Conservation (phyloP, 1,140 invertebrate genomes). For the Oscheius sp. region DNA sequence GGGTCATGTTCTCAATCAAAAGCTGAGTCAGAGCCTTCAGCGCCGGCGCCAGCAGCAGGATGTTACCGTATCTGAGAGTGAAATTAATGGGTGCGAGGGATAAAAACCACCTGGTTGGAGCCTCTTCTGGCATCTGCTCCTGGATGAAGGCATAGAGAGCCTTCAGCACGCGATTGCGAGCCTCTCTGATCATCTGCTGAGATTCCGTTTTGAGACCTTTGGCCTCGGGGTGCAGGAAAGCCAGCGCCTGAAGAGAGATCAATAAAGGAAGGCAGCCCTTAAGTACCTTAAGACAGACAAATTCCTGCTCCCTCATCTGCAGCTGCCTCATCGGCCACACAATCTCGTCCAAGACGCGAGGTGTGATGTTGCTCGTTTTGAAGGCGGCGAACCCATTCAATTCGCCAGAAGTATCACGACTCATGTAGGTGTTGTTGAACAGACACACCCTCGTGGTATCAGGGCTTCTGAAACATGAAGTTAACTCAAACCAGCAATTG, state of each 20-base stretch:
- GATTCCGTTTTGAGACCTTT: conserved; percentile 50
- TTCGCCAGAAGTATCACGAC: conserved; percentile 41
- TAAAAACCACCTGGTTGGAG: conserved; percentile 52
- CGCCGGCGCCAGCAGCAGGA: conserved; percentile 56
- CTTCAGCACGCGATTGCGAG: conserved; percentile 57
- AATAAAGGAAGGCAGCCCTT: not conserved
- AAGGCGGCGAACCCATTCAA: conserved; percentile 55
- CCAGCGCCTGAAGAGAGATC: conserved; percentile 40
- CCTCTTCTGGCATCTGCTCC: conserved; percentile 53
- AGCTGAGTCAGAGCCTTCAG: conserved; percentile 58
- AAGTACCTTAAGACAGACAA: conserved; percentile 53
- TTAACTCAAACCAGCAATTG: not conserved
- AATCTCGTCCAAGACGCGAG: conserved; percentile 56
- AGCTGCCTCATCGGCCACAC: conserved; percentile 60
- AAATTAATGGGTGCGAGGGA: not conserved
- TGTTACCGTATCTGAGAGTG: conserved; percentile 45
- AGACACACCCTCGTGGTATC: conserved; percentile 60
- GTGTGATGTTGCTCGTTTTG: conserved; percentile 48
- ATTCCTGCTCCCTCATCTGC: conserved; percentile 58
- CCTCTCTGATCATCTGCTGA: conserved; percentile 55
- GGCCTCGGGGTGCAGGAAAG: conserved; percentile 60
- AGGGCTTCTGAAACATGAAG: conserved; percentile 32
- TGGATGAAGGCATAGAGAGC: conserved; percentile 58
- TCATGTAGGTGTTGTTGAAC: conserved; percentile 58
- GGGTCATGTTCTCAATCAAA: conserved; percentile 60